A percentile compares a stretch with the other conserved stretches of the same genome.
These are phyloP conservation scores for Mellilla xanthometata DNA, from an alignment of 2,888 invertebrate species.

Conservation along the genomic window DNA sequence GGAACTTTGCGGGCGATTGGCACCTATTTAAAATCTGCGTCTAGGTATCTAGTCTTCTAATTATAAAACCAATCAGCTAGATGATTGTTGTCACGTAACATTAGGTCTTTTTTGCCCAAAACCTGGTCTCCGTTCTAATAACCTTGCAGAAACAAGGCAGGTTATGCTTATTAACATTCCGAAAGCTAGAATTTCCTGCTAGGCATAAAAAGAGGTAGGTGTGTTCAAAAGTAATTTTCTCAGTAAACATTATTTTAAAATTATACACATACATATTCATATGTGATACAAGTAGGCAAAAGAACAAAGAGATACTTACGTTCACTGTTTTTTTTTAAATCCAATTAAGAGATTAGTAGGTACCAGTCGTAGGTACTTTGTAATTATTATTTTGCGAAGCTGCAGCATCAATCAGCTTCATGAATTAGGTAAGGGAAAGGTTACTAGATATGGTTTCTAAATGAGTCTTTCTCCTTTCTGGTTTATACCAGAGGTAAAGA, in stretches of 20 bases:
- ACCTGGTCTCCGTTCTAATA: slow-evolving; percentile 14
- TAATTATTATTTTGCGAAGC: no score
- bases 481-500: no score
- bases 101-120: slow-evolving; percentile 6
- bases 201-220: slow-evolving; percentile 7
- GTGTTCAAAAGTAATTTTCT: slow-evolving; percentile 7
- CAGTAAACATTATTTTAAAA: slow-evolving; percentile 6
- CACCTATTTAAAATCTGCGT: not conserved
- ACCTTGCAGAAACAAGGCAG: slow-evolving; percentile 12
- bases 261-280: slow-evolving; percentile 4
- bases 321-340: not conserved
- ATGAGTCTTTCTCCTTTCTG: no score
- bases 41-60: slow-evolving; percentile 1
- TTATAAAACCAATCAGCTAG: not conserved
- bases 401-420: no score
- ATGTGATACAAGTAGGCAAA: not conserved
- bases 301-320: slow-evolving; percentile 6
- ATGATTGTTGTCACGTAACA: slow-evolving; percentile 8
- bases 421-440: no score
- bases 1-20: not conserved
- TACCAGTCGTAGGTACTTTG: no score
- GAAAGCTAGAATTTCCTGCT: slow-evolving; percentile 16
- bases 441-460: no score
- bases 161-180: slow-evolving; percentile 17
- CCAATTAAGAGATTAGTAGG: no score